These are phyloP conservation scores for Battus philenor DNA, from an alignment of 1,140 invertebrate genomes.

Conservation along the genomic window DNA sequence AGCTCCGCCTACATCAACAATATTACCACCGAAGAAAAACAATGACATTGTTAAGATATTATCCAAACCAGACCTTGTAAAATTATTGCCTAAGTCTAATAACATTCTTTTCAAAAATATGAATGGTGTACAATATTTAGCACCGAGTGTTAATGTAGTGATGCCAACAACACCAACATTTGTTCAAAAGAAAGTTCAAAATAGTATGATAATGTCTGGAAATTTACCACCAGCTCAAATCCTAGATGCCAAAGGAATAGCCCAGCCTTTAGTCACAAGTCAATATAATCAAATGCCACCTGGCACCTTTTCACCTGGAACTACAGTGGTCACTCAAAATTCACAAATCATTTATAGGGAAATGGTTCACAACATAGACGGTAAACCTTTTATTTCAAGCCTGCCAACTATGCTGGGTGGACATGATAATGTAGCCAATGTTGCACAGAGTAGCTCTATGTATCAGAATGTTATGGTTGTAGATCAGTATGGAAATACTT, in stretches of 20 bases:
- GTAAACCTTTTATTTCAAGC: slow-evolving; percentile 60
- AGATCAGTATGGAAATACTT: slow-evolving; percentile 61
- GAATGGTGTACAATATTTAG: slow-evolving; percentile 56
- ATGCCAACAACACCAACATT: slow-evolving; percentile 56
- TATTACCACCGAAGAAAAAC: slow-evolving; percentile 28
- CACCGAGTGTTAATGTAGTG: slow-evolving; percentile 54
- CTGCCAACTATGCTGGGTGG: slow-evolving; percentile 45
- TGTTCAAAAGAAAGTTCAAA: slow-evolving; percentile 63
- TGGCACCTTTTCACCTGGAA: slow-evolving; percentile 45
- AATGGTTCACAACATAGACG: slow-evolving; percentile 63
- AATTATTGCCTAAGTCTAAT: slow-evolving; percentile 57
- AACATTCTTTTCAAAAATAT: slow-evolving; percentile 63
- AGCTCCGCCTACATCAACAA: slow-evolving; percentile 25
- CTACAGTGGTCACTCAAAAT: slow-evolving; percentile 63
- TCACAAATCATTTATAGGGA: slow-evolving; percentile 70
- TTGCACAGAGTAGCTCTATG: slow-evolving; percentile 51
- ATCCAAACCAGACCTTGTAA: slow-evolving; percentile 52
- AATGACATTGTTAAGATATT: slow-evolving; percentile 49
- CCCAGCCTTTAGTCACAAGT: slow-evolving; percentile 28
- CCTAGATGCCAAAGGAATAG: slow-evolving; percentile 39
- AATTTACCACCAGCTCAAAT: slow-evolving; percentile 34
- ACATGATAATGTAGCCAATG: slow-evolving; percentile 51
- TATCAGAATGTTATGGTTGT: slow-evolving; percentile 73
- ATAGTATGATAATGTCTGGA: slow-evolving; percentile 54
- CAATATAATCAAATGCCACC: slow-evolving; percentile 48